Evolutionary conservation across 2,113 vertebrate species (phyloP).

Genomic region (Forbesichthys papilliferus): DNA sequence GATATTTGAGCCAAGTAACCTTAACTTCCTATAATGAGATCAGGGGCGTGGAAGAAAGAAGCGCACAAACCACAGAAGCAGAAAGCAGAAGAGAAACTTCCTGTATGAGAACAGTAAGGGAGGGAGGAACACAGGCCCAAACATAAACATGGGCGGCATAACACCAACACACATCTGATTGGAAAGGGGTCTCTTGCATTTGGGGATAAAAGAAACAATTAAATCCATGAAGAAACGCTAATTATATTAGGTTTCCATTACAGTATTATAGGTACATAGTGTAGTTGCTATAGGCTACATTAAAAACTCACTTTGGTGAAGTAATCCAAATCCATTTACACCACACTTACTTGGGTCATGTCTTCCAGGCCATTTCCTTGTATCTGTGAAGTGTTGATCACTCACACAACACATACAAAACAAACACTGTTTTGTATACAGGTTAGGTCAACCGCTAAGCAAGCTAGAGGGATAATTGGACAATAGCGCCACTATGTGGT

Average conservation of each 20-base stretch:
- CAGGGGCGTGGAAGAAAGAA: constrained; percentile 61
- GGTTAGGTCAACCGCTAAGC: not conserved
- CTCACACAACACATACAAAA: too few relatives aligned
- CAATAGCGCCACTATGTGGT: not conserved
- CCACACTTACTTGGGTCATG: too few relatives aligned
- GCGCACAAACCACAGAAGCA: constrained; percentile 67
- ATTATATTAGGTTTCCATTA: too few relatives aligned
- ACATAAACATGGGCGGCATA: not conserved
- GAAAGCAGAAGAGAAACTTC: constrained; percentile 77
- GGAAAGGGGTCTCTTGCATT: not conserved
- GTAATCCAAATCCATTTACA: too few relatives aligned
- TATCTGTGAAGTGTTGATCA: too few relatives aligned
- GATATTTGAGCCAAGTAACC: constrained; percentile 6
- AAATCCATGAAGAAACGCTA: too few relatives aligned
- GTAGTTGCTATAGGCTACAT: not conserved
- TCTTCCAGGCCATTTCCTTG: too few relatives aligned
- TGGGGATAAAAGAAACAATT: too few relatives aligned
- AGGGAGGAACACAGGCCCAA: constrained; percentile 20
- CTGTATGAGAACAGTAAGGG: constrained; percentile 52
- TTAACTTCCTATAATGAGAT: constrained; percentile 18
- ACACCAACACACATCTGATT: too few relatives aligned
- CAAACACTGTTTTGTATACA: too few relatives aligned
- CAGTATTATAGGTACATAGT: too few relatives aligned
- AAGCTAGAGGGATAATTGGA: not conserved
- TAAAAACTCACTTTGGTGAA: constrained; percentile 5